Conservation (phyloP, 2,797 vertebrate genomes). For the Platalea minor region DNA sequence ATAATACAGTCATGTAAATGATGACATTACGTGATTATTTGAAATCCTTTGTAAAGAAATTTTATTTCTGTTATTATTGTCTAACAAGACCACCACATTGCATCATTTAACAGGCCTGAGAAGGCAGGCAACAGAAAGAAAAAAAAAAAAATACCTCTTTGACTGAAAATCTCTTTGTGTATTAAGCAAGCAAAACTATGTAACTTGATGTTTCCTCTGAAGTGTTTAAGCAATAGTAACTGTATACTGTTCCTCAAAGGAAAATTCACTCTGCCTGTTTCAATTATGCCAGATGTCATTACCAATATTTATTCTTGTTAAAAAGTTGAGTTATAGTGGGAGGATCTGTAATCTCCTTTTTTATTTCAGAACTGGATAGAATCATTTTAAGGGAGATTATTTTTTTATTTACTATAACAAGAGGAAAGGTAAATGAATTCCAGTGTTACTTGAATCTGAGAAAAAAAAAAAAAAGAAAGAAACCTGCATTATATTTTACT, state of each 20-base stretch:
- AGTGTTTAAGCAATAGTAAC: conserved; percentile 47
- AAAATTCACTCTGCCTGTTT: not conserved
- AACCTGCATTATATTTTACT: not conserved
- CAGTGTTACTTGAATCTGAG: not conserved
- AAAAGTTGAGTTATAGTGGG: not conserved
- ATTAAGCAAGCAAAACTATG: conserved; percentile 50
- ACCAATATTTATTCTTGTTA: not conserved
- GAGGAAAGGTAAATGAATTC: not conserved
- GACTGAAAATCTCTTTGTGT: not conserved
- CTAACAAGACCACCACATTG: conserved; percentile 30
- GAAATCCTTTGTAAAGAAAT: not conserved
- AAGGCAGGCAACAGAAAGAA: conserved; percentile 10
- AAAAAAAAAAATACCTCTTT: not conserved
- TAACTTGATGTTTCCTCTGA: conserved; percentile 18
- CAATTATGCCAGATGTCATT: not conserved
- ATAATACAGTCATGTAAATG: not conserved
- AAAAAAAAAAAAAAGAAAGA: not conserved
- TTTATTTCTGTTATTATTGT: conserved; percentile 34
- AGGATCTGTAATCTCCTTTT: not conserved
- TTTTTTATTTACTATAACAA: not conserved
- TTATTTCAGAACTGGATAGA: not conserved
- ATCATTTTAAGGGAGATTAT: not conserved
- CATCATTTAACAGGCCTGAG: conserved; percentile 29
- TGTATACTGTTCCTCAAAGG: not conserved
- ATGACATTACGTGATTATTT: not conserved